These are phyloP conservation scores for Manacus vitellinus DNA, from an alignment of 2,113 vertebrate species.

Conservation along the genomic window DNA sequence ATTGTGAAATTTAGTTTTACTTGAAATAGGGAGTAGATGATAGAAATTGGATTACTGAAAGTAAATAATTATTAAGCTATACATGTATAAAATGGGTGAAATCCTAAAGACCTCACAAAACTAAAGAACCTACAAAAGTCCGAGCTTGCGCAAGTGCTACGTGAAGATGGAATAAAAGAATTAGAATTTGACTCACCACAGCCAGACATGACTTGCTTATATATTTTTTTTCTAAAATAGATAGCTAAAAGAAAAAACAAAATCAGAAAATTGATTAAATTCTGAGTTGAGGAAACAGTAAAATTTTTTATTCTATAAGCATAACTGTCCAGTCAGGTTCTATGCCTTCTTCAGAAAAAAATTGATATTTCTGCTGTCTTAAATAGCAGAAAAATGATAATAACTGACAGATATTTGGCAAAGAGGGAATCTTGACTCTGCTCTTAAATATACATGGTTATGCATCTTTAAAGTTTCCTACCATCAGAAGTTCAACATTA, in stretches of 20 bases:
- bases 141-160: neutral
- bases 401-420: neutral
- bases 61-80: neutral
- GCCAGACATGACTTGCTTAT: neutral
- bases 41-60: neutral
- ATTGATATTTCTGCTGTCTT: neutral
- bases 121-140: neutral
- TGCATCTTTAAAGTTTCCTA: neutral
- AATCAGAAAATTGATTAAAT: neutral
- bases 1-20: neutral
- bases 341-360: neutral
- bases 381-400: neutral
- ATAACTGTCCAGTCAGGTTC: neutral
- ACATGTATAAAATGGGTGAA: neutral
- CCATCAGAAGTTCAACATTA: neutral
- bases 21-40: neutral
- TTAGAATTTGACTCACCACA: neutral
- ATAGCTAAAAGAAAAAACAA: neutral
- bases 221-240: neutral
- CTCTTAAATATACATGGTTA: neutral
- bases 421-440: neutral
- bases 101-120: neutral
- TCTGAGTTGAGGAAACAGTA: neutral
- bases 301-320: neutral
- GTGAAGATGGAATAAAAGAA: neutral